Evolutionary conservation across 2,113 vertebrate genomes (phyloP), one percentile per base, ranked within the genome.

Genomic region (Ceyx margarethae): DNA sequence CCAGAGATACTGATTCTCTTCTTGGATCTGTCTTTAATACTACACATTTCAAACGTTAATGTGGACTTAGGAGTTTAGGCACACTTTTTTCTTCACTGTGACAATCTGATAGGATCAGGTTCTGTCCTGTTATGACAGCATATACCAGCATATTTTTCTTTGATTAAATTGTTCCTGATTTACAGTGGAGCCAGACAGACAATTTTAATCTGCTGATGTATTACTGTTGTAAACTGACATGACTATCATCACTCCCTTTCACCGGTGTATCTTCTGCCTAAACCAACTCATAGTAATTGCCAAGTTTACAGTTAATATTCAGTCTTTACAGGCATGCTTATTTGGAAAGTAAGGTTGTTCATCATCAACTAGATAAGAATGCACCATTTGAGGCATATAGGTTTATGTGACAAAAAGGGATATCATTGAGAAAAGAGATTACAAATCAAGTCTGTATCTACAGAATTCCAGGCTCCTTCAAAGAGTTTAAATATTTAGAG

Each of bases 401-500:
- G 20, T 71, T 71, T 81, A 74, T 33, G 57, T 48, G 62, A 43
- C 62, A 68, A 72, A 75, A 86, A 14, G 46, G 87, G 35, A 28
- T 80, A 87, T 28, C 3, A 65, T 0, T 62, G 46, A 89, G 43
- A 69, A 77, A 65, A 17, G 33, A 87, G 73, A 86, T 58, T 87
- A 58, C 48, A 84, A 81, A 91, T 87, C 54, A 69, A 69, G 17
- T 57, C 67, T 37, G 3, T 77, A 45, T 82, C 60, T 74, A 35
- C 68, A 74, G 28, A 85, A 89, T 54, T 28, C 75, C 85, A 81
- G 35, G 43, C 33, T 56, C 22, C 40, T 95, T 83, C 29, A 46
- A 65, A 83, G 56, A 74, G 43, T 87, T 94, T 33, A 66, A 91
- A 89, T 80, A 69, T 80, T 89, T 74, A 73, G 37, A 89, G 51